Evolutionary conservation across 1,140 invertebrate genomes (phyloP).

Genomic region (Aphelenchoides fujianensis): DNA sequence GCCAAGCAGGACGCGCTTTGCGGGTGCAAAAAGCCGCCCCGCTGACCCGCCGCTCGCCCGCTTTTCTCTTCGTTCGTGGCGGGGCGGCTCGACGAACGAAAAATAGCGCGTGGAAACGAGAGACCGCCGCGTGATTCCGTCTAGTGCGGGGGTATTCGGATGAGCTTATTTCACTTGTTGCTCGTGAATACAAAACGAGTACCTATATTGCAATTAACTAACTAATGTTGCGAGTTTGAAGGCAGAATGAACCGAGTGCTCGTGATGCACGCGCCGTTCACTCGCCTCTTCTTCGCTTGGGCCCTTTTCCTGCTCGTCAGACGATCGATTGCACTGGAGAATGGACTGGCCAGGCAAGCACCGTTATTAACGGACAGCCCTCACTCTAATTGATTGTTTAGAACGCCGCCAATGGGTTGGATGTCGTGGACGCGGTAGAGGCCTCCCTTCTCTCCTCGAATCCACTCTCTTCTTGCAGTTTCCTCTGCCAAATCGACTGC

Average conservation of each 20-base stretch:
- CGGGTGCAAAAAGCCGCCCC: no score
- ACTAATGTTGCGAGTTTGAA: neutral
- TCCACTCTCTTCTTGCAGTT: slow-evolving; percentile 67
- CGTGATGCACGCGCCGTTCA: no score
- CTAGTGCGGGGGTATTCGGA: no score
- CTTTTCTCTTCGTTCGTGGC: no score
- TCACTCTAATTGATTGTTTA: neutral
- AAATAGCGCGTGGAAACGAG: no score
- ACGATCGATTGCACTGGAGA: neutral
- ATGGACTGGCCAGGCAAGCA: slow-evolving; percentile 10
- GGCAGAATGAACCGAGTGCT: neutral
- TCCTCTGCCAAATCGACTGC: slow-evolving; percentile 87
- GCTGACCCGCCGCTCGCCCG: no score
- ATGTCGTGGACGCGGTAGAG: neutral
- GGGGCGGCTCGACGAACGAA: no score
- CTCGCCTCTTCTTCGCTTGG: slow-evolving; percentile 11
- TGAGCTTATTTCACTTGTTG: neutral
- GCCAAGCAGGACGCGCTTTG: no score
- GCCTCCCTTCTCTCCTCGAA: slow-evolving; percentile 66
- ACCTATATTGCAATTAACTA: neutral
- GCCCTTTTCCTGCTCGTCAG: no score
- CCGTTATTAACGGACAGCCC: neutral
- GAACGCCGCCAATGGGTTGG: slow-evolving; percentile 75
- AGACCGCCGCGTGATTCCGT: no score
- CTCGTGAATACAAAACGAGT: neutral